Conservation (phyloP, 2,888 invertebrate genomes). For the Eulithis testata region DNA sequence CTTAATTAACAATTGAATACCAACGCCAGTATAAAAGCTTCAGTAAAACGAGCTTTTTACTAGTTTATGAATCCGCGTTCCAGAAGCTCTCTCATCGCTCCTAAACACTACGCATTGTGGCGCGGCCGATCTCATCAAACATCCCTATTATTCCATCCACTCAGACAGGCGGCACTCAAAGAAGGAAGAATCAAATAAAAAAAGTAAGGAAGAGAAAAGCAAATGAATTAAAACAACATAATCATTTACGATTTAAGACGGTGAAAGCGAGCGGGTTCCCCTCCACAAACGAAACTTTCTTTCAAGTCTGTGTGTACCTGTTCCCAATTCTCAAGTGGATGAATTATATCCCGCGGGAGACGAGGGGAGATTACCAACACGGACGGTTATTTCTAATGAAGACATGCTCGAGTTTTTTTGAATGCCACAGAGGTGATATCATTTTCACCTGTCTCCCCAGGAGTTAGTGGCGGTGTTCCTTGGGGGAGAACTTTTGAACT, state of each 20-base stretch:
- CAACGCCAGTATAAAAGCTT: constrained; percentile 38
- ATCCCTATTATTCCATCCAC: constrained; percentile 66
- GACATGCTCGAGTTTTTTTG: constrained; percentile 74
- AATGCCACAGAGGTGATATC: constrained; percentile 67
- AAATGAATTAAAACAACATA: constrained; percentile 84
- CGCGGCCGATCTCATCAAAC: constrained; percentile 53
- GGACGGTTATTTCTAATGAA: constrained; percentile 76
- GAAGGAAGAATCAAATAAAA: constrained; percentile 70
- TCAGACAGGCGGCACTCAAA: constrained; percentile 80
- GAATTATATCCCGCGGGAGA: constrained; percentile 80
- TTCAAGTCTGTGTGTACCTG: constrained; percentile 81
- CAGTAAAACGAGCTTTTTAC: constrained; percentile 54
- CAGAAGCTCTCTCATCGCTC: constrained; percentile 45
- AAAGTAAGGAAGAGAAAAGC: constrained; percentile 74
- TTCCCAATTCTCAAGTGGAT: constrained; percentile 82
- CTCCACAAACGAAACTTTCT: constrained; percentile 81
- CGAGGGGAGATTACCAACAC: constrained; percentile 67
- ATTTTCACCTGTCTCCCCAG: constrained; percentile 66
- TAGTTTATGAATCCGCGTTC: constrained; percentile 60
- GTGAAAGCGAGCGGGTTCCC: constrained; percentile 72
- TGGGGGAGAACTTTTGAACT: constrained; percentile 15
- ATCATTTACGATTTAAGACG: constrained; percentile 81
- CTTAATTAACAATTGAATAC: no score
- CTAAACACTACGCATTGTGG: constrained; percentile 50
- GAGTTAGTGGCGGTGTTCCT: constrained; percentile 6